Evolutionary conservation across 2,113 vertebrate species (phyloP).

Genomic region (Picathartes gymnocephalus): DNA sequence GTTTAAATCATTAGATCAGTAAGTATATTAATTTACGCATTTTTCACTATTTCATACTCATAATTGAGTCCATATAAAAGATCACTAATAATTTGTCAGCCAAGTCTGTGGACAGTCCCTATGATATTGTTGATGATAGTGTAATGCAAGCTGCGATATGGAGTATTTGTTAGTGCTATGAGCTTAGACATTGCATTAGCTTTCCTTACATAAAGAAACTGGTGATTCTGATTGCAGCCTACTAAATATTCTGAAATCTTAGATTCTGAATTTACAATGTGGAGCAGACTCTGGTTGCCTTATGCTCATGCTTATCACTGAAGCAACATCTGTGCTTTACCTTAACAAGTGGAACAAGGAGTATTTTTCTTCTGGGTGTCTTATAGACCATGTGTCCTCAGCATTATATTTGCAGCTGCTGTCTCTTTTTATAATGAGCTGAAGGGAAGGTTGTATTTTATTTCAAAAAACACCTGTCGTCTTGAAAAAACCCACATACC

Average conservation of each 20-base stretch:
- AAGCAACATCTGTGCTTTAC: conserved; percentile 70
- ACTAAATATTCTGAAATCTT: conserved; percentile 53
- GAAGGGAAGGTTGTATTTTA: conserved; percentile 69
- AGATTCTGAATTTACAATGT: conserved; percentile 22
- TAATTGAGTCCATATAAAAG: not conserved
- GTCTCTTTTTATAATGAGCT: conserved; percentile 62
- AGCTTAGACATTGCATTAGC: not conserved
- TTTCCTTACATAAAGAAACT: not conserved
- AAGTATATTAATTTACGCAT: not conserved
- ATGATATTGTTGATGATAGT: not conserved
- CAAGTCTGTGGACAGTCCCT: not conserved
- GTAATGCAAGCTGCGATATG: not conserved
- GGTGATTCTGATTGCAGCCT: not conserved
- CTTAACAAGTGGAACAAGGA: conserved; percentile 66
- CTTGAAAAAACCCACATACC: conserved; percentile 68
- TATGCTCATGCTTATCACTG: conserved; percentile 53
- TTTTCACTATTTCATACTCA: not conserved
- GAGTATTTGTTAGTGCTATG: not conserved
- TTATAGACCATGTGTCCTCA: conserved; percentile 68
- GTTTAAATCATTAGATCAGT: not conserved
- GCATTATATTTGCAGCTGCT: conserved; percentile 76
- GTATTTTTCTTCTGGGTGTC: conserved; percentile 69
- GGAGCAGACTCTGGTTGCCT: conserved; percentile 22
- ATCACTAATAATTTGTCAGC: not conserved
- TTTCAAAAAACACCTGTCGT: conserved; percentile 80